Conservation (phyloP, 2,797 vertebrate genomes). For the Columba guinea region DNA sequence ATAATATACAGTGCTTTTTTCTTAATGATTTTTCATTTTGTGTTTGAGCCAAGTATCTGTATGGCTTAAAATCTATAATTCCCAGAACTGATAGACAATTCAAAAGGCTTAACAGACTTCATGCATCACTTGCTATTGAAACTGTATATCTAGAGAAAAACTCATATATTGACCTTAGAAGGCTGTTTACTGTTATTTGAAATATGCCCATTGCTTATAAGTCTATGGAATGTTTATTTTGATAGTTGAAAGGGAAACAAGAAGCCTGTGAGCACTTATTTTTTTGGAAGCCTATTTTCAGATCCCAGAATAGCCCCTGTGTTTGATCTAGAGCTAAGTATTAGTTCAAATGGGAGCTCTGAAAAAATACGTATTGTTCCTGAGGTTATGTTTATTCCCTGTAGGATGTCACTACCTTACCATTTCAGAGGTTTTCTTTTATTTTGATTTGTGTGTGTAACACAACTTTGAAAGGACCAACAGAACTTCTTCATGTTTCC, state of each 20-base stretch:
- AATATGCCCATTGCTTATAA: conserved; percentile 21
- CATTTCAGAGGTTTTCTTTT: background rate
- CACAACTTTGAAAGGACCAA: background rate
- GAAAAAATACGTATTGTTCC: conserved; percentile 13
- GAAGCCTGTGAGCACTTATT: background rate
- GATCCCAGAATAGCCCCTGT: background rate
- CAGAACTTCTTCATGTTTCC: background rate
- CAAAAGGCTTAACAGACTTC: conserved; percentile 62
- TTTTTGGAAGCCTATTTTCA: conserved; percentile 18
- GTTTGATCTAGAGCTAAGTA: conserved; percentile 22
- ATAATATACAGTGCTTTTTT: conserved; percentile 54
- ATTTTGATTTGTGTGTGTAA: background rate
- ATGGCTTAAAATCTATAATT: conserved; percentile 73
- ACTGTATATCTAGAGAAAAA: conserved; percentile 57
- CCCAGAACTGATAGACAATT: conserved; percentile 73
- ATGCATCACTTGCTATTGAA: conserved; percentile 64
- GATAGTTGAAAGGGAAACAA: background rate
- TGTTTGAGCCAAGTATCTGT: conserved; percentile 63
- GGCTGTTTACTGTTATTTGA: conserved; percentile 42
- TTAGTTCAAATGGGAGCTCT: conserved; percentile 8
- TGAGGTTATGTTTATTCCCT: background rate
- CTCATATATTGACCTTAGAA: conserved; percentile 67
- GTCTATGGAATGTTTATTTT: conserved; percentile 20
- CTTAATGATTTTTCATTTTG: conserved; percentile 71
- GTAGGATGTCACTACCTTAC: background rate